Conservation (phyloP, 2,888 invertebrate species). For the Melanophora roralis region DNA sequence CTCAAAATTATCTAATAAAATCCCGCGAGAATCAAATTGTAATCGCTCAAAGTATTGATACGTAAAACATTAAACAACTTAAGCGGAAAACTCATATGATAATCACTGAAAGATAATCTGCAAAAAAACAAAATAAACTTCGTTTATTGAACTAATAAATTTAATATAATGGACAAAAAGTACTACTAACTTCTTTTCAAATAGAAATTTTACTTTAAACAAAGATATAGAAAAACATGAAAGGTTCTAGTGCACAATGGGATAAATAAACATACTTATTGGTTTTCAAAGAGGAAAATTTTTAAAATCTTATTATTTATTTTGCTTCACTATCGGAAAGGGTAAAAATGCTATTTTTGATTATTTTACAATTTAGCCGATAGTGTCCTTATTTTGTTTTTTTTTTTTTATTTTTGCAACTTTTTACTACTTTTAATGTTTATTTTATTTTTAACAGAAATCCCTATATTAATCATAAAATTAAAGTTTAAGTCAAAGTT, state of each 20-base stretch:
- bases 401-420: too few relatives aligned
- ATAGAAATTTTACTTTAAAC: background rate
- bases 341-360: too few relatives aligned
- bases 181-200: conserved; percentile 28
- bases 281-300: too few relatives aligned
- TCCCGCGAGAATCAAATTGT: conserved; percentile 54
- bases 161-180: conserved; percentile 8
- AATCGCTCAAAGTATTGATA: conserved; percentile 36
- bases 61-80: conserved; percentile 35
- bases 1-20: conserved; percentile 51
- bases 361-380: too few relatives aligned
- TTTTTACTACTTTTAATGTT: too few relatives aligned
- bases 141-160: conserved; percentile 45
- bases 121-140: conserved; percentile 30
- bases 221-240: background rate
- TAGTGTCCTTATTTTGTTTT: too few relatives aligned
- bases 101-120: conserved; percentile 56
- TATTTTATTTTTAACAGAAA: too few relatives aligned
- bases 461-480: too few relatives aligned
- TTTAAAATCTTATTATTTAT: too few relatives aligned
- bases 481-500: too few relatives aligned
- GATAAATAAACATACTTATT: background rate
- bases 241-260: conserved; percentile 9
- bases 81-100: conserved; percentile 60
- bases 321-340: too few relatives aligned